Evolutionary conservation across 2,113 vertebrate species (phyloP).

Genomic region (Paracanthobrama guichenoti): DNA sequence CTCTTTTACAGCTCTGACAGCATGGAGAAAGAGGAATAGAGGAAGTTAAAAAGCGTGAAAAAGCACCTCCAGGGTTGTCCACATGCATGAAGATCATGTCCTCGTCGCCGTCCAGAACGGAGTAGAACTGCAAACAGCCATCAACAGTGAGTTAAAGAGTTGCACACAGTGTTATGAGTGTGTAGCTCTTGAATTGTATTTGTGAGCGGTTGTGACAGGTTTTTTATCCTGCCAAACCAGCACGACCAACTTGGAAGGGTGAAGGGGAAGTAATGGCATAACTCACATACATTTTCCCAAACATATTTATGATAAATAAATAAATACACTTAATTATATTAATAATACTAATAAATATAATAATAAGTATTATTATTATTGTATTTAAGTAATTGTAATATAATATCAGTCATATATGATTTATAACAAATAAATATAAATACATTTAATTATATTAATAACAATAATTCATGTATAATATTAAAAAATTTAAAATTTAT

Average conservation of each 20-base stretch:
- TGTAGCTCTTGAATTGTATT: slow-evolving; percentile 48
- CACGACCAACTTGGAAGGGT: slow-evolving; percentile 33
- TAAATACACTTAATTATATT: neutral
- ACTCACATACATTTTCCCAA: neutral
- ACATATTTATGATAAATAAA: neutral
- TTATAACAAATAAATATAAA: neutral
- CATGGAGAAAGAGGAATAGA: neutral
- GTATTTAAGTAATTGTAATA: neutral
- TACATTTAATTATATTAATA: neutral
- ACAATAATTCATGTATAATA: no score
- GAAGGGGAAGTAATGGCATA: neutral
- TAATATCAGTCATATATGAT: neutral
- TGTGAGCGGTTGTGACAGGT: slow-evolving; percentile 50
- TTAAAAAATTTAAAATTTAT: neutral
- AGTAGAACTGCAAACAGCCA: slow-evolving; percentile 77
- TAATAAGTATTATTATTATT: neutral
- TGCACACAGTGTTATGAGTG: neutral
- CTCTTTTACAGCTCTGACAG: neutral
- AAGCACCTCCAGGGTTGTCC: slow-evolving; percentile 79
- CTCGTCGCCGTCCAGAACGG: slow-evolving; percentile 78
- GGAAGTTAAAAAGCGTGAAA: neutral
- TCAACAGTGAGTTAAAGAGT: slow-evolving; percentile 23
- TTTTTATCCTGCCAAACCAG: slow-evolving; percentile 65
- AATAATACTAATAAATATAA: neutral
- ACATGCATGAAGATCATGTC: slow-evolving; percentile 84